Base-by-base conservation (phyloP, 2,797 vertebrate species). In the Novumbra hubbsi region DNA sequence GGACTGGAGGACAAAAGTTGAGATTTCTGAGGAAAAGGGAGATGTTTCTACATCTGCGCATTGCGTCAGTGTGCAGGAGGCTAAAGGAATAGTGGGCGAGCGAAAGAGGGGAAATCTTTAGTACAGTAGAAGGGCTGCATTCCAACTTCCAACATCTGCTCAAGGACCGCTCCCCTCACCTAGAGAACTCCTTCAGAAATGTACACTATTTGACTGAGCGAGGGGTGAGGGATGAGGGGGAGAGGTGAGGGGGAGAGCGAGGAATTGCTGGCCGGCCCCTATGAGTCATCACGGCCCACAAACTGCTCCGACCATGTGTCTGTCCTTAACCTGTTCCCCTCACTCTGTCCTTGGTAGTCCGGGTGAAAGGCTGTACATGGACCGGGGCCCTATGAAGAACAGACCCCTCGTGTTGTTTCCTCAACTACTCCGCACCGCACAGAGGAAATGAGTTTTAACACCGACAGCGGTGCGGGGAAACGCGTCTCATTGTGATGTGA, bases 391-490 rank as follows among this genome's bases (percentile, higher is more conserved):
- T 4, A 60, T 60, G 24, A 24, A 21, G 55, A 24, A 60, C 21
- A 9, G 9, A 24, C 0, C 21, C 27, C 63, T 2, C 34, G 63
- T 78, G 79, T 80, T 80, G 80, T 49, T 84, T 68, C 71, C 27
- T 72, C 55, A 73, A 80, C 86, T 84, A 68, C 63, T 16, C 15
- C 14, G 30, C 79, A 71, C 76, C 17, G 50, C 12, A 66, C 70
- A 83, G 82, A 89, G 88, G 88, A 91, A 91, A 91, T 91, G 82
- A 90, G 86, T 85, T 89, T 83, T 15, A 72, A 77, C 83, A 75
- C 68, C 79, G 70, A 76, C 81, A 84, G 76, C 21, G 24, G 55
- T 60, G 85, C 76, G 75, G 12, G 28, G 74, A 11, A 41, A 72
- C 81, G 87, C 84, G 83, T 89, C 88, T 89, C 87, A 90, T 27